These are phyloP conservation scores for Tangachromis dhanisi DNA, from an alignment of 2,113 vertebrate species.

Conservation along the genomic window DNA sequence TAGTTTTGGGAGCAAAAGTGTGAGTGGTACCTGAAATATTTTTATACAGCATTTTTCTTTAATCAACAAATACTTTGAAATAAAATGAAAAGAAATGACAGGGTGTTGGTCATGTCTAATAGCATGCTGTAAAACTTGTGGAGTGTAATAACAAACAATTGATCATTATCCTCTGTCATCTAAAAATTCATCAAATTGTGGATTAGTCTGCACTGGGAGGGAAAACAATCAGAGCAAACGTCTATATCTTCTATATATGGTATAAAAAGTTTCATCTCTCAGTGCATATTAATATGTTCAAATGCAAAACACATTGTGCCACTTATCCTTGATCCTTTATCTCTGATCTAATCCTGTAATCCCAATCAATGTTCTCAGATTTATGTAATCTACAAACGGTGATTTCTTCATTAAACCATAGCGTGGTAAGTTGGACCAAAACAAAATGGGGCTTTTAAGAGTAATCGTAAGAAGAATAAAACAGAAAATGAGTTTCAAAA, in stretches of 20 bases:
- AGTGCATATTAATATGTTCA: neutral
- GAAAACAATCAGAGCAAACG: neutral
- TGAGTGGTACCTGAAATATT: neutral
- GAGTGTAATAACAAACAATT: neutral
- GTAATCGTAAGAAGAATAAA: neutral
- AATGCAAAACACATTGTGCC: neutral
- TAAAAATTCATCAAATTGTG: neutral
- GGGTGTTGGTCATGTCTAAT: neutral
- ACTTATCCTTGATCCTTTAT: neutral
- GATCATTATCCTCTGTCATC: fast-evolving
- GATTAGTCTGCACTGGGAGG: neutral
- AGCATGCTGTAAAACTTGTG: neutral
- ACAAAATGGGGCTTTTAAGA: neutral
- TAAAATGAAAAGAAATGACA: fast-evolving
- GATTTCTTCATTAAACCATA: neutral
- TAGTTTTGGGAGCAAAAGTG: fast-evolving
- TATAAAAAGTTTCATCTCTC: neutral
- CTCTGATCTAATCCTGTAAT: neutral
- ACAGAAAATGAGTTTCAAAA: neutral
- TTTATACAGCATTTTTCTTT: neutral
- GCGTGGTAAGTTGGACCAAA: fast-evolving
- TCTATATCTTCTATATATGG: neutral
- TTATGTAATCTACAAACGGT: neutral
- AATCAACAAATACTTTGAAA: neutral
- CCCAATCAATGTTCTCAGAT: neutral